phyloP scores from a whole-genome alignment of 1,140 invertebrate species.

The Meteorus sp. region DNA sequence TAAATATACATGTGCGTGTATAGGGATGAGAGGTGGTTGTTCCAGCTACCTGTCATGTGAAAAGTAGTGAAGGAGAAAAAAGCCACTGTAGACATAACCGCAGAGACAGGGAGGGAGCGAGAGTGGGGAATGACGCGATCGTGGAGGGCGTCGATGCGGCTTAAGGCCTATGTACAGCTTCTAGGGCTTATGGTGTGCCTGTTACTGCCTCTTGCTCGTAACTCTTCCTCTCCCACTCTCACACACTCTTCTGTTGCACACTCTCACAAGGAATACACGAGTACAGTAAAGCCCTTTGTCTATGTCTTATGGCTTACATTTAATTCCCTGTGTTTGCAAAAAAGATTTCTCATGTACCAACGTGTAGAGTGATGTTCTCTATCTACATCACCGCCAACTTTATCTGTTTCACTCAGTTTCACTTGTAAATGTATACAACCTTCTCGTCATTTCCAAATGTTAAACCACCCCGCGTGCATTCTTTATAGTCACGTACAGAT shows the following conservation, averaged over 20 bases:
- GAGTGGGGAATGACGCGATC: conserved; percentile 26
- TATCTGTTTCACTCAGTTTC: too few species aligned
- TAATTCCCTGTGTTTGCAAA: conserved; percentile 57
- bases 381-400: background rate
- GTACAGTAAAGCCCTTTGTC: conserved; percentile 48
- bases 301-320: conserved; percentile 58
- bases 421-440: too few species aligned
- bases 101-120: conserved; percentile 13
- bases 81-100: too few species aligned
- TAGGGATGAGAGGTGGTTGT: too few species aligned
- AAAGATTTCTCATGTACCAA: conserved; percentile 43
- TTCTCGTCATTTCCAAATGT: conserved; percentile 12
- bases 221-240: conserved; percentile 3
- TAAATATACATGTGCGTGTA: too few species aligned
- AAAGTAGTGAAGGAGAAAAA: background rate
- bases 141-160: conserved; percentile 47
- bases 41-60: too few species aligned
- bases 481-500: conserved; percentile 35
- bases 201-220: background rate
- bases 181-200: conserved; percentile 42
- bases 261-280: conserved; percentile 6
- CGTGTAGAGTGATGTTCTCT: conserved; percentile 5
- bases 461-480: too few species aligned
- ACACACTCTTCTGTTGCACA: background rate
- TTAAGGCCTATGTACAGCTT: conserved; percentile 52